Evolutionary conservation across 2,113 vertebrate species (phyloP).

Genomic region (Gasterosteus nipponicus): DNA sequence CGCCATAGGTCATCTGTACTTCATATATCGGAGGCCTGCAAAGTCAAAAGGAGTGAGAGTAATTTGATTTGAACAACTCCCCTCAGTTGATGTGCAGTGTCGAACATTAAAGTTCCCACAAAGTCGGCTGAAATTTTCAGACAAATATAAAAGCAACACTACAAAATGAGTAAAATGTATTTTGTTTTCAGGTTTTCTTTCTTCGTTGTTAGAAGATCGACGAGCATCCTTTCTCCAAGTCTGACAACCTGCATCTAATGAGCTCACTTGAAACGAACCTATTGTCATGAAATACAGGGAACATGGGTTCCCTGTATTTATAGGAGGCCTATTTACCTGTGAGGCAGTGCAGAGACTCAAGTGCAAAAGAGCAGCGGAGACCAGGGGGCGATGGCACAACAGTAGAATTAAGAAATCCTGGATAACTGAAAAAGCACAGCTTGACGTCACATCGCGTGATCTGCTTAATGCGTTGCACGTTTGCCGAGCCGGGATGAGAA

Average conservation of each 20-base stretch:
- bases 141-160: not conserved
- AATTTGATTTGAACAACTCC: conserved; percentile 19
- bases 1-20: conserved; percentile 67
- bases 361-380: too few species aligned
- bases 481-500: too few species aligned
- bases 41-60: conserved; percentile 49
- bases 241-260: not conserved
- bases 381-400: too few species aligned
- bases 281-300: not conserved
- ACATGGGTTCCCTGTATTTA: not conserved
- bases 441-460: too few species aligned
- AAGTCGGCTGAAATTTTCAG: conserved; percentile 17
- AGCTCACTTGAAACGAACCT: not conserved
- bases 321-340: too few species aligned
- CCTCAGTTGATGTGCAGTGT: not conserved
- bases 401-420: too few species aligned
- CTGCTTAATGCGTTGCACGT: too few species aligned
- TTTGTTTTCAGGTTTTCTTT: not conserved
- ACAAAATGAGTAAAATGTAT: not conserved
- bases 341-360: too few species aligned
- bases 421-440: too few species aligned
- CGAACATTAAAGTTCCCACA: not conserved
- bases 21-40: conserved; percentile 12
- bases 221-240: not conserved
- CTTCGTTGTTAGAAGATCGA: not conserved